Evolutionary conservation across 2,888 invertebrate genomes (phyloP).

Genomic region (Dastarcus helophoroides): DNA sequence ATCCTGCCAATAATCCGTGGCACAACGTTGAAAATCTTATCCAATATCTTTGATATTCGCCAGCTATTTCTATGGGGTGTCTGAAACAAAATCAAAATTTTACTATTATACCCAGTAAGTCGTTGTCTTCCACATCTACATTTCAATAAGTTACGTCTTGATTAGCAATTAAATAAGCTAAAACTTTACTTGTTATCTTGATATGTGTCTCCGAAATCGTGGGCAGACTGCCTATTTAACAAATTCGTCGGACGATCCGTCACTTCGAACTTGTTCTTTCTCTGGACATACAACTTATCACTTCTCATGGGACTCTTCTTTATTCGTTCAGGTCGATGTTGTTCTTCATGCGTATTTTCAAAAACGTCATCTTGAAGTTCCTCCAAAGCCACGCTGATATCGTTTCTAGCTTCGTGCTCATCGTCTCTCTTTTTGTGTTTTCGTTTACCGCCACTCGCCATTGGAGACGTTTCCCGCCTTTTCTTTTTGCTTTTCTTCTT

Average conservation of each 20-base stretch:
- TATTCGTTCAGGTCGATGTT: slow-evolving; percentile 23
- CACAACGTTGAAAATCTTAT: slow-evolving; percentile 43
- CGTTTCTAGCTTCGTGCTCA: slow-evolving; percentile 32
- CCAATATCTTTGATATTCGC: slow-evolving; percentile 44
- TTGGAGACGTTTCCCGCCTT: slow-evolving; percentile 25
- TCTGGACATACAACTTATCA: slow-evolving; percentile 35
- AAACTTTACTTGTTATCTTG: slow-evolving; percentile 14
- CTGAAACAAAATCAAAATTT: slow-evolving; percentile 11
- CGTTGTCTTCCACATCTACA: not conserved
- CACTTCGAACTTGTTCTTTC: slow-evolving; percentile 34
- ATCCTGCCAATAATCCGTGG: slow-evolving; percentile 48
- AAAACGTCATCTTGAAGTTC: slow-evolving; percentile 39
- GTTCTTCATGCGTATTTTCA: slow-evolving; percentile 29
- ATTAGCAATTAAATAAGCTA: no score
- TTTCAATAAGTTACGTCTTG: no score
- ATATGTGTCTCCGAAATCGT: slow-evolving; percentile 25
- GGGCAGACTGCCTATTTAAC: slow-evolving; percentile 20
- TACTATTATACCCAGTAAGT: not conserved
- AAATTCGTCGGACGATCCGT: slow-evolving; percentile 20
- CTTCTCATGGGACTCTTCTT: slow-evolving; percentile 31
- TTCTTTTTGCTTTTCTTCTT: slow-evolving; percentile 36
- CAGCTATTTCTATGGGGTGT: slow-evolving; percentile 42
- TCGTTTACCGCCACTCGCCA: slow-evolving; percentile 15
- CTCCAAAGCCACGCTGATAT: slow-evolving; percentile 34
- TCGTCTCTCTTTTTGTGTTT: slow-evolving; percentile 34